A percentile compares a stretch with the other conserved stretches of the same genome.
Evolutionary conservation across 2,113 vertebrate genomes (phyloP).

Genomic region (Noturus placidus): DNA sequence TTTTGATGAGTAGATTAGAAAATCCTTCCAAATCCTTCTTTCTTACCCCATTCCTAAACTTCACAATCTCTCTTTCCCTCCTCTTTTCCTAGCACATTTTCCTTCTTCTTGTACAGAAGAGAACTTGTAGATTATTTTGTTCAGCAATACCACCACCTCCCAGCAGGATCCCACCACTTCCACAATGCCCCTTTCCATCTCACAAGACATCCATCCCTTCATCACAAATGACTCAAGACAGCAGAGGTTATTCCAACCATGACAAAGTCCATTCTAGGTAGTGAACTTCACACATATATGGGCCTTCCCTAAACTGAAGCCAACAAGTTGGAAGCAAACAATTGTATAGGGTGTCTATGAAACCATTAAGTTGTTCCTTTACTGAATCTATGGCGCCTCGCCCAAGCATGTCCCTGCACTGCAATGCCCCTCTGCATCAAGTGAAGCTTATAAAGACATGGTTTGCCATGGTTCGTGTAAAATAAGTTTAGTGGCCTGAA

Average conservation of each 20-base stretch:
- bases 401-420: background rate
- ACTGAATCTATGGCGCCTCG: too few relatives aligned
- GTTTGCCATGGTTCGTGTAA: background rate
- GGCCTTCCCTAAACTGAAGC: background rate
- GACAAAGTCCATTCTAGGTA: background rate
- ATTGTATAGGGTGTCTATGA: background rate
- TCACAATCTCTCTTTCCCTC: background rate
- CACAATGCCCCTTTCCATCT: too few relatives aligned
- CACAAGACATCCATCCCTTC: background rate
- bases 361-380: background rate
- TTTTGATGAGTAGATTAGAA: background rate
- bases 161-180: background rate
- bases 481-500: background rate
- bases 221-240: background rate
- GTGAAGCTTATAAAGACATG: background rate
- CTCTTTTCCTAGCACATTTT: background rate
- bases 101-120: background rate
- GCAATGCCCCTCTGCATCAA: too few relatives aligned
- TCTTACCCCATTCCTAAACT: background rate
- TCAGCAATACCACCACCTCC: background rate
- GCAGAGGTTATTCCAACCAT: background rate
- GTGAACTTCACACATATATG: background rate
- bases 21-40: background rate
- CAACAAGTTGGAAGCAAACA: background rate
- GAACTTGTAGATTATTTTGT: background rate